Evolutionary conservation across 2,888 invertebrate species (phyloP).

Genomic region (Enoplolaimus lenunculus): DNA sequence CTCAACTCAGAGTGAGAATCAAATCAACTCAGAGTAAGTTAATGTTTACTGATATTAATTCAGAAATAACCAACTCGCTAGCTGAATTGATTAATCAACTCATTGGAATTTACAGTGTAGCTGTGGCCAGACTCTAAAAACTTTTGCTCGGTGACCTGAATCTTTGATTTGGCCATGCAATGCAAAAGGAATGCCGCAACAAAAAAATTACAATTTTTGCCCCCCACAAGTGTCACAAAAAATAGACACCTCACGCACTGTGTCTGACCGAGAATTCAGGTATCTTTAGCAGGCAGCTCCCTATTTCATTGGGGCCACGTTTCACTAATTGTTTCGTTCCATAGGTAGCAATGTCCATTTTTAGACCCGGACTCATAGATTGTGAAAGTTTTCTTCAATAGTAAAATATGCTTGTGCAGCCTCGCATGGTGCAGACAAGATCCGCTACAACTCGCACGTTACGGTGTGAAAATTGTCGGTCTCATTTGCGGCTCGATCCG

Average conservation of each 20-base stretch:
- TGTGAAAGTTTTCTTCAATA: neutral
- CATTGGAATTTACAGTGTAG: no score
- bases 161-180: neutral
- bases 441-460: neutral
- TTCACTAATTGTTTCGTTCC: conserved; percentile 7
- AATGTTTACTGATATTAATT: no score
- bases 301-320: conserved; percentile 14
- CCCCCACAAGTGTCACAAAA: neutral
- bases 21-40: no score
- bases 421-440: neutral
- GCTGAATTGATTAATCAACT: no score
- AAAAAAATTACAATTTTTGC: conserved; percentile 5
- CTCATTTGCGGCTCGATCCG: neutral
- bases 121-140: conserved; percentile 17
- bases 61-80: no score
- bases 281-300: neutral
- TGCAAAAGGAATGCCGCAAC: conserved; percentile 2
- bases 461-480: neutral
- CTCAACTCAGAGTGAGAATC: no score
- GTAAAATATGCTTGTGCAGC: neutral
- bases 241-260: neutral
- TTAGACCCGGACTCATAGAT: neutral
- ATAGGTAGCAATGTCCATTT: conserved; percentile 9
- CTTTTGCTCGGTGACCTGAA: conserved; percentile 3
- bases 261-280: neutral